These are phyloP conservation scores for Drosophila sturtevanti DNA, from an alignment of 1,140 invertebrate genomes.

Conservation along the genomic window DNA sequence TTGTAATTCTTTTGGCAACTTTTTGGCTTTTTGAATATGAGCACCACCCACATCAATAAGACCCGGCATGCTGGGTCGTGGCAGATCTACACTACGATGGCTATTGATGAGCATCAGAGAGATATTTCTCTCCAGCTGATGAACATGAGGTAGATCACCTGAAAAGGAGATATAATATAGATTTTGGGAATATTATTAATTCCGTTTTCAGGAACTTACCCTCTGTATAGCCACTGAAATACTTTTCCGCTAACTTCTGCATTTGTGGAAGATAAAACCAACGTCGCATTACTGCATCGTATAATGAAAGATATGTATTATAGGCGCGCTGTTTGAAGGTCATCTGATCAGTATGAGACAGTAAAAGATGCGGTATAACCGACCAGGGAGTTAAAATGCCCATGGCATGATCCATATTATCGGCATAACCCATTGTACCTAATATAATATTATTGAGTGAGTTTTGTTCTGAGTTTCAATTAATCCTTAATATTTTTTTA, in stretches of 20 bases:
- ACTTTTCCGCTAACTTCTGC: constrained; percentile 77
- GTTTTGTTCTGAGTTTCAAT: background rate
- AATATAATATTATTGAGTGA: background rate
- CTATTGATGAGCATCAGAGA: constrained; percentile 85
- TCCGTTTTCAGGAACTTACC: constrained; percentile 23
- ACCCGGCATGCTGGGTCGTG: constrained; percentile 83
- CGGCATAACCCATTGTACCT: constrained; percentile 84
- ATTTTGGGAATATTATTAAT: no score
- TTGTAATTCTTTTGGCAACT: constrained; percentile 81
- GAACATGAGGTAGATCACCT: constrained; percentile 78
- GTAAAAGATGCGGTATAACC: constrained; percentile 83
- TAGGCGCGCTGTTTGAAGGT: constrained; percentile 67
- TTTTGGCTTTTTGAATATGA: constrained; percentile 82
- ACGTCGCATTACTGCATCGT: constrained; percentile 68
- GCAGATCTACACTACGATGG: constrained; percentile 83
- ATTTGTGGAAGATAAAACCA: constrained; percentile 74
- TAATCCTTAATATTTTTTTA: constrained; percentile 24
- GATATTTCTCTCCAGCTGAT: constrained; percentile 84
- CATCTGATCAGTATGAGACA: constrained; percentile 82
- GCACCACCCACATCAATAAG: constrained; percentile 84
- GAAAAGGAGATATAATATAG: background rate
- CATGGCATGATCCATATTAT: constrained; percentile 84
- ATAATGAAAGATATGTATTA: constrained; percentile 72
- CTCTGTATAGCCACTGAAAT: constrained; percentile 60
- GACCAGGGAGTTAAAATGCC: constrained; percentile 84